phyloP scores from a whole-genome alignment of 1,140 invertebrate genomes.

The Brachionus plicatilis region DNA sequence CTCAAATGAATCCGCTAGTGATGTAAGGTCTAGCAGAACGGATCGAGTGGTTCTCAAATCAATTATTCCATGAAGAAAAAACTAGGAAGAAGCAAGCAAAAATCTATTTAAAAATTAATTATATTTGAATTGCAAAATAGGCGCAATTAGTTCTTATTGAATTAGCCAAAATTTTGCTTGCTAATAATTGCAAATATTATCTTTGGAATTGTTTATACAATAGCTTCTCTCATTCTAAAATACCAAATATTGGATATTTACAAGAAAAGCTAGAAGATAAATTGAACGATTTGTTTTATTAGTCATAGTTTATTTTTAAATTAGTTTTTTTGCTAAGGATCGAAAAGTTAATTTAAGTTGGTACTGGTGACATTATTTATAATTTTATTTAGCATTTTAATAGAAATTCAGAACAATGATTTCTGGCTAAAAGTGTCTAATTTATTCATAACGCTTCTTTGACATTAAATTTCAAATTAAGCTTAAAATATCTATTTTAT shows the following conservation, averaged over 20 bases:
- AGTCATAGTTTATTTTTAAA: neutral
- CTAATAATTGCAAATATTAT: neutral
- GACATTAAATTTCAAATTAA: neutral
- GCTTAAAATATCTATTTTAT: neutral
- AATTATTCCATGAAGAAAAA: slow-evolving; percentile 10
- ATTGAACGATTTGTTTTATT: neutral
- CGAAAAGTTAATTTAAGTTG: neutral
- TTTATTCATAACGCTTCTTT: slow-evolving; percentile 33
- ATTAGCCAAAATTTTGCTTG: neutral
- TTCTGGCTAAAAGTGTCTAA: neutral
- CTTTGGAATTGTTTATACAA: neutral
- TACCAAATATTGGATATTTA: slow-evolving; percentile 35
- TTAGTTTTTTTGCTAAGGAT: neutral
- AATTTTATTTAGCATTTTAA: neutral
- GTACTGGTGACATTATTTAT: neutral
- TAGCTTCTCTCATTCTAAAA: neutral
- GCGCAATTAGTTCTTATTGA: slow-evolving; percentile 31
- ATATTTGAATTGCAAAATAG: slow-evolving; percentile 35
- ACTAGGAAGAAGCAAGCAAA: neutral
- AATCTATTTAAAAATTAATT: slow-evolving; percentile 19
- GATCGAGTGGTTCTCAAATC: neutral
- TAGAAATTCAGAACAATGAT: neutral
- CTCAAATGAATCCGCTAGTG: neutral
- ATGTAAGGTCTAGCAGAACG: neutral
- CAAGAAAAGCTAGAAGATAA: slow-evolving; percentile 7